Conservation (phyloP, 1,140 invertebrate genomes). For the Drosophila biarmipes region DNA sequence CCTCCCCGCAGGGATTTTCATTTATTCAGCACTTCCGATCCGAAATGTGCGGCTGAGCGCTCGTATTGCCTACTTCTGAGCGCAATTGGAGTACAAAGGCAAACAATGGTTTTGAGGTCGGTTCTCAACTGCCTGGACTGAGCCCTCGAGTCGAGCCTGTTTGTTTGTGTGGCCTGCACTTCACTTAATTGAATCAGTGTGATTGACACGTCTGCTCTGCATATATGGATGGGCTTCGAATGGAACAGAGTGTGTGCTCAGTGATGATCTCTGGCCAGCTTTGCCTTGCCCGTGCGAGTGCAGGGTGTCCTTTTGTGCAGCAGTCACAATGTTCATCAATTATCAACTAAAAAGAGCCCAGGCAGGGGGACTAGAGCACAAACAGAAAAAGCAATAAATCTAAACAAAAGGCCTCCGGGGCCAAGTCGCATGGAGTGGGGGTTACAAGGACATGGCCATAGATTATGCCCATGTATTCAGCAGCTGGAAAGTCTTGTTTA, state of each 20-base stretch:
- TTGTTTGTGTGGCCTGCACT: constrained; percentile 50
- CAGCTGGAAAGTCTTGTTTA: constrained; percentile 36
- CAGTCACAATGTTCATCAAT: constrained; percentile 73
- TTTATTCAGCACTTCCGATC: constrained; percentile 1
- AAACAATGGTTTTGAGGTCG: constrained; percentile 49
- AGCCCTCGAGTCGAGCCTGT: not conserved
- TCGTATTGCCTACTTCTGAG: constrained; percentile 26
- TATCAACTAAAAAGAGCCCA: constrained; percentile 61
- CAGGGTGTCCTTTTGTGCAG: constrained; percentile 35
- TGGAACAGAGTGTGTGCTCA: constrained; percentile 2
- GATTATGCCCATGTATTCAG: constrained; percentile 42
- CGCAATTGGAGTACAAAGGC: constrained; percentile 11
- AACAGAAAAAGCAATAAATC: constrained; percentile 69
- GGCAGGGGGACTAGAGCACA: constrained; percentile 13
- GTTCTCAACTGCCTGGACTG: constrained; percentile 27
- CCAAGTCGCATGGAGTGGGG: constrained; percentile 30
- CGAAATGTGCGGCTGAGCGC: not conserved
- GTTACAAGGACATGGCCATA: constrained; percentile 23
- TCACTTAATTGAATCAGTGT: constrained; percentile 77
- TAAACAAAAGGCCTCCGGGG: constrained; percentile 65
- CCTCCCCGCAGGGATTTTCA: not conserved
- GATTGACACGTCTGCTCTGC: constrained; percentile 59
- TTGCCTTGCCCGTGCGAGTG: constrained; percentile 6
- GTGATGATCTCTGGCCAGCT: constrained; percentile 39
- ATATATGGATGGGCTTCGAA: constrained; percentile 19